A percentile compares a stretch with the other conserved stretches of the same genome.
Evolutionary conservation across 2,888 invertebrate genomes (phyloP).

Genomic region (Mellilla xanthometata): DNA sequence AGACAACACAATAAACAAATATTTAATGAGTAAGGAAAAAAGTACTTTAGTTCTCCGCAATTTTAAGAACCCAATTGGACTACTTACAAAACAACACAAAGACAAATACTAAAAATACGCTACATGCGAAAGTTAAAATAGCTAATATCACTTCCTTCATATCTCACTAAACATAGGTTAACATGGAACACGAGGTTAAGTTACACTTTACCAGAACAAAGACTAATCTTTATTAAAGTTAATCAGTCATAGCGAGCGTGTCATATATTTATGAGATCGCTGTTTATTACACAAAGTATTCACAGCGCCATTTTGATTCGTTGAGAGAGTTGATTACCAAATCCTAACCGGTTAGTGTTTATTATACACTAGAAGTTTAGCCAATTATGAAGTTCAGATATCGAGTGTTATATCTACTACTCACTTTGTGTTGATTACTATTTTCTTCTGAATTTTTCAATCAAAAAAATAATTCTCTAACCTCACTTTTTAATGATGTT

Average conservation of each 20-base stretch:
- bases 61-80: slow-evolving; percentile 35
- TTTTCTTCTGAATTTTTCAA: no score
- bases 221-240: slow-evolving; percentile 40
- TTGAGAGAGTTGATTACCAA: neutral
- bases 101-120: slow-evolving; percentile 75
- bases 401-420: no score
- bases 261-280: slow-evolving; percentile 35
- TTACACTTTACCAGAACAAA: slow-evolving; percentile 64
- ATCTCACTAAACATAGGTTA: slow-evolving; percentile 61
- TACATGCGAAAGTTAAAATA: slow-evolving; percentile 75
- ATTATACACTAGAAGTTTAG: no score
- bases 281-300: slow-evolving; percentile 35
- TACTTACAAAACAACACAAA: slow-evolving; percentile 81
- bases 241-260: slow-evolving; percentile 44
- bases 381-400: no score
- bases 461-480: no score
- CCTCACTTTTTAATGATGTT: no score
- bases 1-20: no score
- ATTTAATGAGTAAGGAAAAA: neutral
- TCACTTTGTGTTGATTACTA: no score
- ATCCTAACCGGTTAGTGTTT: slow-evolving; percentile 16
- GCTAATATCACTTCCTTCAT: slow-evolving; percentile 81
- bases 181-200: slow-evolving; percentile 58
- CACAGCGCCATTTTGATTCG: slow-evolving; percentile 52
- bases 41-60: neutral